Percentiles rank a stretch among this genome's conserved stretches.
phyloP scores from a whole-genome alignment of 2,113 vertebrate species.

The Mastomys coucha region DNA sequence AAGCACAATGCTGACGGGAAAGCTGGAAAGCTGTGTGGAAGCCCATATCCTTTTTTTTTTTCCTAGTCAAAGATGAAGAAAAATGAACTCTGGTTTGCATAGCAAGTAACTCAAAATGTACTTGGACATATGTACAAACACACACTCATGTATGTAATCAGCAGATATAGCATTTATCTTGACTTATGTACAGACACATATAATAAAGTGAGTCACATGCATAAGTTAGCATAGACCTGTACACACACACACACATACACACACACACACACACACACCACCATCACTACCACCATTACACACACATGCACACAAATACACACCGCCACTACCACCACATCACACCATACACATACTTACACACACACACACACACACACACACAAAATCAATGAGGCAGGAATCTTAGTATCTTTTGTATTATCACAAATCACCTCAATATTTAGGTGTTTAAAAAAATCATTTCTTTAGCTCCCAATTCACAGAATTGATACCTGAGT shows the following conservation, averaged over 20 bases:
- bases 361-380: neutral
- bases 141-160: neutral
- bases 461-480: neutral
- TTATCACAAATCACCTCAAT: neutral
- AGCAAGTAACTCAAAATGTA: conserved; percentile 7
- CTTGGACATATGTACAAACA: neutral
- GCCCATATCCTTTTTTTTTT: neutral
- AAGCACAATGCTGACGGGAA: neutral
- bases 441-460: neutral
- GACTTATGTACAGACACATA: neutral
- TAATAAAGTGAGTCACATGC: too few species aligned
- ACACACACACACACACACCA: neutral
- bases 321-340: too few species aligned
- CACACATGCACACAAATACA: neutral
- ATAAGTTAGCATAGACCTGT: neutral
- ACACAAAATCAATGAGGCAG: neutral
- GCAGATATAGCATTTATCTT: neutral
- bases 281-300: neutral
- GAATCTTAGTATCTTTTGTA: neutral
- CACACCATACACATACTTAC: neutral
- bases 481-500: neutral
- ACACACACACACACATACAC: neutral
- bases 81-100: conserved; percentile 20
- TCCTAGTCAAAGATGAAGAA: conserved; percentile 6
- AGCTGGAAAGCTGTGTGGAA: conserved; percentile 36